Base-by-base conservation (phyloP, 2,113 vertebrate species). In the Ailuropoda melanoleuca region DNA sequence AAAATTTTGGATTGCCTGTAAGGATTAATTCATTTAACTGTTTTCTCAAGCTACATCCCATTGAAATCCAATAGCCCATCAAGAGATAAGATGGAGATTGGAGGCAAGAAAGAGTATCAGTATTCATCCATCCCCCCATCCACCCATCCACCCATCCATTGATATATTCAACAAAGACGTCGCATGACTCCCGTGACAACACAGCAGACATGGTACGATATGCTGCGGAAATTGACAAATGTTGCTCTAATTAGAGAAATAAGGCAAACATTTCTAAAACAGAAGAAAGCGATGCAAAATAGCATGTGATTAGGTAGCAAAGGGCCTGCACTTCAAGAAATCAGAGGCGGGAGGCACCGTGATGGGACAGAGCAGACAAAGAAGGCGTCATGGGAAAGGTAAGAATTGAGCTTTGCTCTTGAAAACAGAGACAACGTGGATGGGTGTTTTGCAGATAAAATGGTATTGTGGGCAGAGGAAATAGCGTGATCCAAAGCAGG, bases 161-260 rank as follows among this genome's bases (percentile, higher is more conserved):
- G 6, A 46, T 43, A 18, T 37, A 12, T 68, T 31, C 31, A 82
- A 39, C 24, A 43, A 53, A 77, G 50, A 39, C 11, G 3, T 17
- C 12, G 4, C 12, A 21, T 24, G 12, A 9, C 12, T 55, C 58
- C 50, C 64, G 21, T 8, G 17, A 24, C 60, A 24, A 46, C 43
- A 53, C 6, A 21, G 0, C 1, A 19, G 68, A 37, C 2, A 39
- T 34, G 12, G 7, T 9, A 14, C 5, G 18, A n/a, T 6, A 21
- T 19, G 7, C 14, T 4, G 19, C 4, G 6, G n/a, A 56, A 13
- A 14, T 37, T 39, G 2, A 34, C 26, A 17, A 72, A 84, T 3
- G 6, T 14, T 43, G 60, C 17, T 85, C 37, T 80, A 77, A 18
- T 55, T 29, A 15, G 53, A 26, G 31, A 77, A 66, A 46, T 24